These are phyloP conservation scores for Gambusia affinis DNA, from an alignment of 2,113 vertebrate genomes.

Conservation along the genomic window DNA sequence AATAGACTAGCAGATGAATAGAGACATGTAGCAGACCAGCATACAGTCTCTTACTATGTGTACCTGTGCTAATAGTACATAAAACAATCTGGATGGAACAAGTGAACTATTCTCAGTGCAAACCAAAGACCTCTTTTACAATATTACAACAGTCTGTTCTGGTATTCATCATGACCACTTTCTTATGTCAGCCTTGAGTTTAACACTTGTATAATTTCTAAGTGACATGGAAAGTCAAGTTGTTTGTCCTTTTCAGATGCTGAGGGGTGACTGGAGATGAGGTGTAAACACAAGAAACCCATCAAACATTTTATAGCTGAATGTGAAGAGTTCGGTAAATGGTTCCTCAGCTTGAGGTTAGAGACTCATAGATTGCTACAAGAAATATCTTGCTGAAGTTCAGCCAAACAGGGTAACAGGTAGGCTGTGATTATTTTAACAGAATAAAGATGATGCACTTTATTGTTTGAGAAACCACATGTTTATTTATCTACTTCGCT, in stretches of 20 bases:
- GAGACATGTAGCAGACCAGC: conserved; percentile 34
- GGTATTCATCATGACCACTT: too few relatives aligned
- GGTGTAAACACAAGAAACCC: too few relatives aligned
- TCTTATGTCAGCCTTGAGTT: too few relatives aligned
- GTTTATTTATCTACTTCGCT: neutral
- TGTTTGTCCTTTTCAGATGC: too few relatives aligned
- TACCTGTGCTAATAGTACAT: conserved; percentile 1
- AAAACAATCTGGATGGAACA: neutral
- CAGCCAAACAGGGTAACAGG: neutral
- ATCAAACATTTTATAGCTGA: too few relatives aligned
- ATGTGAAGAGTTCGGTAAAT: too few relatives aligned
- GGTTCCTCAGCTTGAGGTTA: too few relatives aligned
- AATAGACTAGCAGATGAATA: conserved; percentile 44
- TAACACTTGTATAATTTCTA: too few relatives aligned
- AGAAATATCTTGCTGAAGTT: too few relatives aligned
- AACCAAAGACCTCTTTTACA: conserved; percentile 11
- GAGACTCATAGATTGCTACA: too few relatives aligned
- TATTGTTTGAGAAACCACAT: neutral
- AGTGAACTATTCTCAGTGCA: neutral
- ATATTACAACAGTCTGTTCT: neutral
- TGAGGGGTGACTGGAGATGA: too few relatives aligned
- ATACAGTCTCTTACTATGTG: conserved; percentile 20
- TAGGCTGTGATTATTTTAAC: neutral
- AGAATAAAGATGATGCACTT: neutral
- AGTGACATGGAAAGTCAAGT: too few relatives aligned